phyloP scores from a whole-genome alignment of 2,797 vertebrate species.

The Pseudochromis fuscus region DNA sequence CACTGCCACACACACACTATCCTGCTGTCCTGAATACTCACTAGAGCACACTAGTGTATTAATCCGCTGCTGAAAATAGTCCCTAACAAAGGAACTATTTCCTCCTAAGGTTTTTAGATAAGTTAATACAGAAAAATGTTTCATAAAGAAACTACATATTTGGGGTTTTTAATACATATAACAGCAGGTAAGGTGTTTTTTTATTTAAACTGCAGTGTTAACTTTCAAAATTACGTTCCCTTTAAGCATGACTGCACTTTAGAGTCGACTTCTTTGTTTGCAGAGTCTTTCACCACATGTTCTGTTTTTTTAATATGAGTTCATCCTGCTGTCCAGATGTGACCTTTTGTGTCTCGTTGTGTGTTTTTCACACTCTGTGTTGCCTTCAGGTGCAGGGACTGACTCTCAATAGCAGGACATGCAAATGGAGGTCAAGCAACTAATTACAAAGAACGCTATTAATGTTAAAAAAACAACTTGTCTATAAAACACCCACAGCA shows the following conservation, averaged over 20 bases:
- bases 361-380: not conserved
- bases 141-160: too few species aligned
- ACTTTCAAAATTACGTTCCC: too few species aligned
- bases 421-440: not conserved
- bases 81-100: not conserved
- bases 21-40: slow-evolving; percentile 13
- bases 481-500: not conserved
- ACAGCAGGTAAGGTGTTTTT: too few species aligned
- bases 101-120: not conserved
- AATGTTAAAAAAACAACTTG: not conserved
- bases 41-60: slow-evolving; percentile 4
- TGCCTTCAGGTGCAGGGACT: slow-evolving; percentile 18
- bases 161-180: too few species aligned
- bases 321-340: slow-evolving; percentile 18
- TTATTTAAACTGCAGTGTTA: too few species aligned
- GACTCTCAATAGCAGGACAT: slow-evolving; percentile 2
- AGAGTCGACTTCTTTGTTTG: slow-evolving; percentile 16
- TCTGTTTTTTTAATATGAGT: slow-evolving; percentile 32
- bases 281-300: slow-evolving; percentile 8
- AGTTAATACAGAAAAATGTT: too few species aligned
- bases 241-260: too few species aligned
- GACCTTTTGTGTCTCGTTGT: slow-evolving; percentile 28
- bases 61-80: not conserved
- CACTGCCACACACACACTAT: slow-evolving; percentile 9
- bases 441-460: not conserved